Conservation (phyloP, 1,140 invertebrate species). For the Drosophila erecta region DNA sequence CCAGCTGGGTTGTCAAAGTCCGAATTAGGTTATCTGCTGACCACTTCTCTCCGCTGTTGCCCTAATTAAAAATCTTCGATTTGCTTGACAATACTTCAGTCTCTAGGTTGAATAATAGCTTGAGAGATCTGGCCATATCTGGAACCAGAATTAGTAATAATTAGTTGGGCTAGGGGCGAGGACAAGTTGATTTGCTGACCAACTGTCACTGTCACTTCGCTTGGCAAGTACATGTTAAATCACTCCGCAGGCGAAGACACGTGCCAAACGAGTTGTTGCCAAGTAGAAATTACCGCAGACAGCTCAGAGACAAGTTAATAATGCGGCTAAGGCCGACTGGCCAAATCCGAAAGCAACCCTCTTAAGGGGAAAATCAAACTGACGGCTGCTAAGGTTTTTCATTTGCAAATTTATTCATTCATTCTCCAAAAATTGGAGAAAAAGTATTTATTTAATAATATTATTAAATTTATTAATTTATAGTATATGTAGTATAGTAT, state of each 20-base stretch:
- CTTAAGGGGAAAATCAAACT: background rate
- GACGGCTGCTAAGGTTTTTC: background rate
- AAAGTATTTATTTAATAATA: too few relatives aligned
- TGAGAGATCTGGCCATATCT: conserved; percentile 1
- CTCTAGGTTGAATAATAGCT: conserved; percentile 9
- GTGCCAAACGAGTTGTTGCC: conserved; percentile 14
- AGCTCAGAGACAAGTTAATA: conserved; percentile 40
- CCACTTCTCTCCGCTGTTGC: background rate
- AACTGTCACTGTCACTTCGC: conserved; percentile 17
- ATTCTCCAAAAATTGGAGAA: background rate
- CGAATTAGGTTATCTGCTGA: conserved; percentile 15
- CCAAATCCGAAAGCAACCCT: background rate
- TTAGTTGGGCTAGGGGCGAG: conserved; percentile 17
- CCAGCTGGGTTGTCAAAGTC: conserved; percentile 15
- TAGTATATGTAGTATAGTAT: too few relatives aligned
- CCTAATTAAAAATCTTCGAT: background rate
- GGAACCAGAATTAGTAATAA: conserved; percentile 31
- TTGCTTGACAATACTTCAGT: background rate
- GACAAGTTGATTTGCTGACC: conserved; percentile 19
- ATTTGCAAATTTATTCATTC: background rate
- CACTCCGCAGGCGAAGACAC: conserved; percentile 29
- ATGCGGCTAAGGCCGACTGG: conserved; percentile 12
- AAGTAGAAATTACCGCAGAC: conserved; percentile 31
- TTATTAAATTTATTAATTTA: too few relatives aligned
- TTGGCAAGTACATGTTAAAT: conserved; percentile 29